phyloP scores from a whole-genome alignment of 2,888 invertebrate species.

The Cosmorhoe ocellata region DNA sequence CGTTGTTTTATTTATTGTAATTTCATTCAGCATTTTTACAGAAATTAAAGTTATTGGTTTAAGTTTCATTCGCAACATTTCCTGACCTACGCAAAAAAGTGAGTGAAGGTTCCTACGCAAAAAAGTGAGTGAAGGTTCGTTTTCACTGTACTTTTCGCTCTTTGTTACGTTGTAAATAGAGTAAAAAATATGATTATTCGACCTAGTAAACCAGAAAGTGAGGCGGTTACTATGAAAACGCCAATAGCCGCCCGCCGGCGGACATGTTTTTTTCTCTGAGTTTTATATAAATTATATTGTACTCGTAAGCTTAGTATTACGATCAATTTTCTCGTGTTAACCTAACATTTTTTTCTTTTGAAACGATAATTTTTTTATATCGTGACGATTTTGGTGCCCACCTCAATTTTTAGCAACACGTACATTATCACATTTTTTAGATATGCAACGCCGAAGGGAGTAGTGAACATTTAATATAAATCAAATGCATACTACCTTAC shows the following conservation, averaged over 20 bases:
- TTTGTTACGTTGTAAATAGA: constrained; percentile 52
- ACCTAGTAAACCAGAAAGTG: constrained; percentile 71
- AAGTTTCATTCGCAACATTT: not conserved
- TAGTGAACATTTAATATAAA: too few species aligned
- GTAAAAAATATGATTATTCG: constrained; percentile 62
- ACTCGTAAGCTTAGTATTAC: constrained; percentile 26
- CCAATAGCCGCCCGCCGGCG: constrained; percentile 51
- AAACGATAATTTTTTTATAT: too few species aligned
- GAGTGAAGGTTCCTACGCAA: constrained; percentile 48
- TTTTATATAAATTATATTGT: constrained; percentile 49
- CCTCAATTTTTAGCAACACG: too few species aligned
- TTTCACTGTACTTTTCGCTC: constrained; percentile 66
- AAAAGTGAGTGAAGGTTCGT: constrained; percentile 56
- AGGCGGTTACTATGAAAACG: constrained; percentile 41
- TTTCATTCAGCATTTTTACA: constrained; percentile 16
- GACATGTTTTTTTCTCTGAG: constrained; percentile 56
- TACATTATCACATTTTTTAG: too few species aligned
- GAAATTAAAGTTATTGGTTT: not conserved
- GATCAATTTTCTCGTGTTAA: constrained; percentile 22
- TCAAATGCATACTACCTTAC: too few species aligned
- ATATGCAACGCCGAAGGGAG: too few species aligned
- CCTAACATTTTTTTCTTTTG: constrained; percentile 9
- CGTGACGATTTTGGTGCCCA: too few species aligned
- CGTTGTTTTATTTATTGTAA: constrained; percentile 29
- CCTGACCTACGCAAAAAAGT: constrained; percentile 34